Base-by-base conservation (phyloP, 2,113 vertebrate genomes). In the Pseudorectes ferrugineus region DNA sequence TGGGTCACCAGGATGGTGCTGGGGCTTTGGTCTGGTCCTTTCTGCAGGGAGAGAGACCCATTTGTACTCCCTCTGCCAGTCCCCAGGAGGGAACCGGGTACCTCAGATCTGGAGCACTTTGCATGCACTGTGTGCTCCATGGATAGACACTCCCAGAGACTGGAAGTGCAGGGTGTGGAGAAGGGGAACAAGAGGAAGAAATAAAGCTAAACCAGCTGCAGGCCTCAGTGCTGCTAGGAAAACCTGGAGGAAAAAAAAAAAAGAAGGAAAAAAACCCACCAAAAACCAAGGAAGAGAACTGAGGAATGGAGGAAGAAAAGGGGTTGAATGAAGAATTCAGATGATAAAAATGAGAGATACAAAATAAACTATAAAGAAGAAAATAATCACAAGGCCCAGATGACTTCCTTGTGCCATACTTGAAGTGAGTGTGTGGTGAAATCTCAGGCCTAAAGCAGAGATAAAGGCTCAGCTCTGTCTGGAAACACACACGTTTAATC, bases 81-180 rank as follows among this genome's bases (percentile, higher is more conserved):
- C 40, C 85, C 10, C 2, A 4, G 2, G 38, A 29, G 26, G 61
- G 21, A 26, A 4, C 12, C 35, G 62, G 59, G n/a, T 6, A 8
- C 24, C 33, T 20, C 36, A 11, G 18, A 19, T 12, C 26, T 33
- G 81, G 66, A 0, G 4, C 14, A 0, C 9, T 29, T 7, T 2
- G 2, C 1, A 0, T 3, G 35, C n/a, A 15, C 52, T 73, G 38
- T 24, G 65, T 73, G 77, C 46, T 88, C 59, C 8, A 0, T 2
- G 73, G 40, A 9, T 1, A 13, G 82, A 16, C 21, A 12, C 73
- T 11, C 4, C 2, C 62, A 89, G 45, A 31, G 25, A 11, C 7
- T 7, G 5, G 29, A 23, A 61, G 36, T 35, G 25, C 63, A 51
- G 54, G 45, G 26, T 48, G 36, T 43, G 51, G 59, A 70, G 29